A percentile compares a stretch with the other conserved stretches of the same genome.
Conservation (phyloP, 2,888 invertebrate genomes). For the Loripinus fragilis region DNA sequence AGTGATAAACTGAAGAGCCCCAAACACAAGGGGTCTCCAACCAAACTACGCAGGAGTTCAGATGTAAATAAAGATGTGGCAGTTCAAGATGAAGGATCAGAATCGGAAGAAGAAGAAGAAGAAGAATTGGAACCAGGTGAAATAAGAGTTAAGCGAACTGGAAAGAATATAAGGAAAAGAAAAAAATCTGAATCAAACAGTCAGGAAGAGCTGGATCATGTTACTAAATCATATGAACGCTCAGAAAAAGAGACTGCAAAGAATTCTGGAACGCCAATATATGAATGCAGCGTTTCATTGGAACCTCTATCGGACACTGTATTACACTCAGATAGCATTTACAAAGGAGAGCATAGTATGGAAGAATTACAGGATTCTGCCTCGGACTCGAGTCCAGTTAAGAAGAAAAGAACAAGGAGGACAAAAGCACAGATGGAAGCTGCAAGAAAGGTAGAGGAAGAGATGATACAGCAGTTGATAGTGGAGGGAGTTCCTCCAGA, state of each 20-base stretch:
- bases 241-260: background rate
- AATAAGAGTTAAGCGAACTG: background rate
- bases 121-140: background rate
- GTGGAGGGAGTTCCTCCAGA: background rate
- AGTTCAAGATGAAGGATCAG: background rate
- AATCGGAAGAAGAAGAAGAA: background rate
- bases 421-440: slow-evolving; percentile 41
- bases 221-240: background rate
- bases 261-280: too few relatives aligned
- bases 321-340: background rate
- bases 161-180: background rate
- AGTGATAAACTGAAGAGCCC: slow-evolving; percentile 16
- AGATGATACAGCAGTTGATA: slow-evolving; percentile 10
- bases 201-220: background rate
- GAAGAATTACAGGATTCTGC: slow-evolving; percentile 20
- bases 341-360: background rate
- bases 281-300: too few relatives aligned
- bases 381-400: slow-evolving; percentile 22
- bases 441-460: slow-evolving; percentile 31
- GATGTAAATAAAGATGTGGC: background rate
- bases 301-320: background rate
- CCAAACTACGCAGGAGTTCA: too few relatives aligned
- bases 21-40: slow-evolving; percentile 1
- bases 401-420: slow-evolving; percentile 43
- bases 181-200: background rate